Conservation (phyloP, 2,888 invertebrate species). For the Philopedon plagiatum region DNA sequence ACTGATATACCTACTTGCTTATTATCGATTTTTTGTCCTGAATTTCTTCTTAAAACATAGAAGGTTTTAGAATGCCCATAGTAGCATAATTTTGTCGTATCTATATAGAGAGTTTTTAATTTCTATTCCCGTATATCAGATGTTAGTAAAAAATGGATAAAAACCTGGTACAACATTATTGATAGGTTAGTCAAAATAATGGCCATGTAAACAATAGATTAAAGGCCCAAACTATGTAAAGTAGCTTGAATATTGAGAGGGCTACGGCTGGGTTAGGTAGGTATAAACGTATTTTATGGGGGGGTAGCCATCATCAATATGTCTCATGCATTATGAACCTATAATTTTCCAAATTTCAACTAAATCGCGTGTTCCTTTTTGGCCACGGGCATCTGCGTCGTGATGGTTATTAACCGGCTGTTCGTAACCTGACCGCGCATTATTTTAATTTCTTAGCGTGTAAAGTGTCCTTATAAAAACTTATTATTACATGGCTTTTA, state of each 20-base stretch:
- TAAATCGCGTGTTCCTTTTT: slow-evolving; percentile 57
- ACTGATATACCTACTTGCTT: too few species aligned
- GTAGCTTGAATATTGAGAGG: slow-evolving; percentile 48
- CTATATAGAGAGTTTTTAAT: too few species aligned
- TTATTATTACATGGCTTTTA: slow-evolving; percentile 40
- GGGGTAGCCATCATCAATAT: slow-evolving; percentile 55
- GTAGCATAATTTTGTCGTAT: too few species aligned
- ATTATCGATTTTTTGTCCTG: too few species aligned
- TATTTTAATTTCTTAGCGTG: slow-evolving; percentile 54
- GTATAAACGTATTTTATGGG: slow-evolving; percentile 47
- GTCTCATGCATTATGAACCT: slow-evolving; percentile 53
- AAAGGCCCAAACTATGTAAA: slow-evolving; percentile 41
- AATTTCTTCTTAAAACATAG: too few species aligned
- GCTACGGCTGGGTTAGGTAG: slow-evolving; percentile 40
- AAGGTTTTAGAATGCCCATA: too few species aligned
- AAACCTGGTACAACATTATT: slow-evolving; percentile 7
- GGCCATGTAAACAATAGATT: slow-evolving; percentile 23
- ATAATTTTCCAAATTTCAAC: slow-evolving; percentile 53
- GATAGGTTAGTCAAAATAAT: slow-evolving; percentile 23
- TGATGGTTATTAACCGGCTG: slow-evolving; percentile 53
- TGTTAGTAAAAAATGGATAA: neutral
- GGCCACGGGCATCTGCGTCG: slow-evolving; percentile 52
- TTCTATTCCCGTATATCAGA: too few species aligned
- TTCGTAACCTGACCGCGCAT: slow-evolving; percentile 54
- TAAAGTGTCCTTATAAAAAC: slow-evolving; percentile 48